Conservation (phyloP, 2,797 vertebrate species). For the Sandelia bainsii region DNA sequence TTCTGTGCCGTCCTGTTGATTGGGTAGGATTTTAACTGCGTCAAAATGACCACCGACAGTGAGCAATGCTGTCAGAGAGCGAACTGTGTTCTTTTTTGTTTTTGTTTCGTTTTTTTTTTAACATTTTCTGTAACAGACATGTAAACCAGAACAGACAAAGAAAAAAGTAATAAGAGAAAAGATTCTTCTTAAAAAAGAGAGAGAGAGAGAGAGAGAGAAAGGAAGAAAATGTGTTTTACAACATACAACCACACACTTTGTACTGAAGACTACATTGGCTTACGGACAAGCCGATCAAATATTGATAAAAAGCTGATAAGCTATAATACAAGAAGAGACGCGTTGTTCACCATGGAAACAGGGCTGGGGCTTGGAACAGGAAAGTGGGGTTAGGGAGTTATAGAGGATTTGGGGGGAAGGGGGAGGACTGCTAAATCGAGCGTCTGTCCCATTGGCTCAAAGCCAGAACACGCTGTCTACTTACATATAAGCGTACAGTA, state of each 20-base stretch:
- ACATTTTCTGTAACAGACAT: constrained; percentile 79
- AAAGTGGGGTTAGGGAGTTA: constrained; percentile 43
- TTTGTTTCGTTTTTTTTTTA: constrained; percentile 26
- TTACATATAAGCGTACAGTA: constrained; percentile 89
- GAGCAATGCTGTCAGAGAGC: constrained; percentile 66
- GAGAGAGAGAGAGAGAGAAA: constrained; percentile 32
- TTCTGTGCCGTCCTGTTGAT: constrained; percentile 83
- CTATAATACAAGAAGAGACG: constrained; percentile 89
- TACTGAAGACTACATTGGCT: constrained; percentile 89
- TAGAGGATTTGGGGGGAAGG: constrained; percentile 50
- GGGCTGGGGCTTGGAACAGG: constrained; percentile 66
- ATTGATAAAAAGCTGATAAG: constrained; percentile 87
- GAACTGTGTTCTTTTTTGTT: constrained; percentile 49
- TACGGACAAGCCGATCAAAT: constrained; percentile 85
- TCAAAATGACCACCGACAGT: constrained; percentile 69
- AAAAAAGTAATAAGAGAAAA: constrained; percentile 80
- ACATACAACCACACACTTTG: constrained; percentile 87
- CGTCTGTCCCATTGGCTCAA: constrained; percentile 73
- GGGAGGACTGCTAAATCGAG: constrained; percentile 78
- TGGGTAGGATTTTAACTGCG: constrained; percentile 74
- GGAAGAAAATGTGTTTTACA: constrained; percentile 78
- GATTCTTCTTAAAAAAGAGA: constrained; percentile 72
- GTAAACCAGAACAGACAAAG: constrained; percentile 86
- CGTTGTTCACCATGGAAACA: constrained; percentile 78
- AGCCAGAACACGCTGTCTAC: constrained; percentile 85